A percentile compares a stretch with the other conserved stretches of the same genome.
Evolutionary conservation across 2,888 invertebrate genomes (phyloP).

Genomic region (Meta bourneti): DNA sequence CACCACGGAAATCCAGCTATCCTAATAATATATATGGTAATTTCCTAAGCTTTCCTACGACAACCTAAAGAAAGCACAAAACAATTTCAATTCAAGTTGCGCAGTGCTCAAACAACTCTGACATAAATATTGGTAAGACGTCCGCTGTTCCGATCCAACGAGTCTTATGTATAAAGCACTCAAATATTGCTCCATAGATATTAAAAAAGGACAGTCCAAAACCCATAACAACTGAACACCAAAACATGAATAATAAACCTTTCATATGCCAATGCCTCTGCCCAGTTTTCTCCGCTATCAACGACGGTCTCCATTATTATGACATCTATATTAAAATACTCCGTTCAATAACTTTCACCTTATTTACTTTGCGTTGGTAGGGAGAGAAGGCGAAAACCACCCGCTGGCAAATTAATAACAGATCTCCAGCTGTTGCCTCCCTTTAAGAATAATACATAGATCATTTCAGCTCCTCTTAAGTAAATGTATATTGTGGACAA

Average conservation of each 20-base stretch:
- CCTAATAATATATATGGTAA: no score
- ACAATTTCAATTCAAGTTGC: no score
- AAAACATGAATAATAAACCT: neutral
- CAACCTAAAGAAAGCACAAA: no score
- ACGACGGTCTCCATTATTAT: neutral
- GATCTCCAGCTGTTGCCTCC: neutral
- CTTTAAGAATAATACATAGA: neutral
- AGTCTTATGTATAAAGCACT: neutral
- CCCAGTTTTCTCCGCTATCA: neutral
- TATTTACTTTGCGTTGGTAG: neutral
- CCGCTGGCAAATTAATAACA: constrained; percentile 14
- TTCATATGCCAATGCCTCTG: neutral
- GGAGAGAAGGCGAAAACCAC: neutral
- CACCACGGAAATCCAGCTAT: no score
- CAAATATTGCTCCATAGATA: neutral
- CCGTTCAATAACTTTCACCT: neutral
- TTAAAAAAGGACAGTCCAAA: no score
- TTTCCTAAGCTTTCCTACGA: no score
- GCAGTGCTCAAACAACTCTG: no score
- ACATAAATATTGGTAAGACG: no score
- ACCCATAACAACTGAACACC: neutral
- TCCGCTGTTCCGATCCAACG: no score
- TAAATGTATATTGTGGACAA: neutral
- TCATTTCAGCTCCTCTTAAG: neutral
- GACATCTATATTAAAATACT: neutral